Conservation (phyloP, 2,797 vertebrate genomes). For the Mus caroli region DNA sequence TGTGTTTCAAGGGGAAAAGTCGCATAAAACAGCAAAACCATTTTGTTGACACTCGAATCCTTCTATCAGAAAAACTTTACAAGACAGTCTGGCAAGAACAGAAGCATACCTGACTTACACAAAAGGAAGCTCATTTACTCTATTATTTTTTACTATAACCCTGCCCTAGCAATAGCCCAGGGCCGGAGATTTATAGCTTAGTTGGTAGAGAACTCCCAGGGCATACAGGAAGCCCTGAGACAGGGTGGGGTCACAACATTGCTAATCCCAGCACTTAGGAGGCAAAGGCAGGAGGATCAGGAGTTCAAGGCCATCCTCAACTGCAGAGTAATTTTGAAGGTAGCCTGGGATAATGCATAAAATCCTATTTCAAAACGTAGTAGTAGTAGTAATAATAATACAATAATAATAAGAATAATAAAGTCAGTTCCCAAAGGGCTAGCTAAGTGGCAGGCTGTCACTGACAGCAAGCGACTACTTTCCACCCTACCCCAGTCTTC, state of each 20-base stretch:
- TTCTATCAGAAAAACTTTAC: constrained; percentile 18
- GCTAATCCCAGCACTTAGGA: background rate
- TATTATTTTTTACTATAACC: constrained; percentile 18
- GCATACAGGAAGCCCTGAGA: background rate
- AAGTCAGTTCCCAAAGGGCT: background rate
- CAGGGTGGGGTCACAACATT: background rate
- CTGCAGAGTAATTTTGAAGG: background rate
- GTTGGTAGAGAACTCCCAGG: background rate
- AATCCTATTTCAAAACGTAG: background rate
- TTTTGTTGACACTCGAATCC: constrained; percentile 33
- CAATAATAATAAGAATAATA: background rate
- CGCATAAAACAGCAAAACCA: constrained; percentile 34
- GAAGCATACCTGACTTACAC: background rate
- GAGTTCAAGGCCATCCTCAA: background rate
- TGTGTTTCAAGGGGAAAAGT: constrained; percentile 32
- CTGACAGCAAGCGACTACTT: background rate
- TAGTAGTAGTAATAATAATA: background rate
- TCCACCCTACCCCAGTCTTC: background rate
- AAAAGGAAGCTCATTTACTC: constrained; percentile 1
- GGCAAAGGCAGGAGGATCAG: background rate
- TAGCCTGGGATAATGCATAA: background rate
- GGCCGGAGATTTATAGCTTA: background rate
- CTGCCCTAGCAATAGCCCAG: background rate
- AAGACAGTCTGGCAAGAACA: background rate
- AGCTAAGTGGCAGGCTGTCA: background rate